Evolutionary conservation across 2,888 invertebrate species (phyloP), one percentile per base, ranked within the genome.

Genomic region (Alloplasta piceator): DNA sequence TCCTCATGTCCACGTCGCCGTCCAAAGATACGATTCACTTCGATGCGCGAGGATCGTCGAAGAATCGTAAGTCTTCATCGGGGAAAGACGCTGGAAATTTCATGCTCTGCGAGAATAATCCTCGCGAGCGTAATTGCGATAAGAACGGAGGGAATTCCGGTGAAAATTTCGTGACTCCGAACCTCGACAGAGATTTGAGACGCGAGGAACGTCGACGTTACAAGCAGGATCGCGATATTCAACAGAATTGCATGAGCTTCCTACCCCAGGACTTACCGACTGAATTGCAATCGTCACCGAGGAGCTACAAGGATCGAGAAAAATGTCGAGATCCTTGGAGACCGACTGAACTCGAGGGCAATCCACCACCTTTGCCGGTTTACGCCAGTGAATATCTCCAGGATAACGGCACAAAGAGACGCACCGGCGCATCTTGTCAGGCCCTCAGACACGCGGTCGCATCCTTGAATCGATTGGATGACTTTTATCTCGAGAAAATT

Each of bases 391-490:
- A 90, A 26, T 66, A 85, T 67, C 82, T 84, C 1, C 80, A 76
- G 9, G 90, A 91, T n/a, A 81, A 84, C 10, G 75, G 80, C 9
- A 82, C 86, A 6, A 92, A 90, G 73, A 89, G 92, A 67, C 89
- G 92, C 64, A 95, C 96, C 63, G 96, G 96, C 43, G 94, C 96
- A 36, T 98, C 98, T 4, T 98, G 98, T 92, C 96, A 96, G 87
- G 98, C 98, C 55, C 93, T 98, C 70, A 95, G 96, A 90, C 97
- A 97, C 87, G 98, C 98, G 63, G 98, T 98, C 74, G 97, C 98
- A 64, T 97, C 97, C 56, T 94, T 99, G 71, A 97, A 98, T 91
- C 95, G 98, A 58, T 95, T 98, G 86, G 98, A 98, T 93, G 98
- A 99, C 94, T 98, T 99, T 93, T 94, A 95, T 86, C 95, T 96